These are phyloP conservation scores for Parthenolecanium corni DNA, from an alignment of 2,888 invertebrate species.

Conservation along the genomic window DNA sequence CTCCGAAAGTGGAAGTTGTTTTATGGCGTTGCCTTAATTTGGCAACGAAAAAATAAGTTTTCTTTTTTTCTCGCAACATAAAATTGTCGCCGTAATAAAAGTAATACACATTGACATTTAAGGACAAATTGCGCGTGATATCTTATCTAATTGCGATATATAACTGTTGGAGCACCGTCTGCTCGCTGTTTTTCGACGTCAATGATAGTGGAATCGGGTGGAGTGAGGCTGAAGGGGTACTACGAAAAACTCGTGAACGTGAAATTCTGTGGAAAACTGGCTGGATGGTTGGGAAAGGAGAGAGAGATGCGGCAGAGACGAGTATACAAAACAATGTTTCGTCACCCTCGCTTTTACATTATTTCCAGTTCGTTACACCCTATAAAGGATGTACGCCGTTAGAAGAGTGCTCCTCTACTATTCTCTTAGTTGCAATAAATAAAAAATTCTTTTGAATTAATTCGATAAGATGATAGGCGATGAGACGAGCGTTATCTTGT, in stretches of 20 bases:
- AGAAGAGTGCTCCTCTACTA: slow-evolving; percentile 5
- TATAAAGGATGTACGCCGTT: slow-evolving; percentile 8
- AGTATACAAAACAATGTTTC: slow-evolving; percentile 8
- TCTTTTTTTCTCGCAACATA: neutral
- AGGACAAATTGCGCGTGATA: slow-evolving; percentile 27
- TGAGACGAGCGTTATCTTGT: too few relatives aligned
- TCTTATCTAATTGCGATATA: slow-evolving; percentile 27
- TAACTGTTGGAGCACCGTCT: slow-evolving; percentile 1
- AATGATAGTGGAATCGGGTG: neutral
- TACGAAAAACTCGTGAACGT: too few relatives aligned
- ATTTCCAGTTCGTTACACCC: slow-evolving; percentile 23
- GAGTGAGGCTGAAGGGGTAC: neutral
- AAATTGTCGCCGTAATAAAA: neutral
- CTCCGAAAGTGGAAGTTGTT: neutral
- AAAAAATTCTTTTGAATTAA: slow-evolving; percentile 2
- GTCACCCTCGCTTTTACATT: slow-evolving; percentile 22
- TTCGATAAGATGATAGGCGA: too few relatives aligned
- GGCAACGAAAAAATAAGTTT: neutral
- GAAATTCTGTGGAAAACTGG: too few relatives aligned
- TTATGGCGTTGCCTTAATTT: slow-evolving; percentile 7
- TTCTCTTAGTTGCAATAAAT: slow-evolving; percentile 14
- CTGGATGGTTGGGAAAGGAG: neutral
- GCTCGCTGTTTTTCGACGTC: neutral
- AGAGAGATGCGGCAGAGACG: neutral
- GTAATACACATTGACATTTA: slow-evolving; percentile 16